Conservation (phyloP, 2,888 invertebrate genomes). For the Ditylenchus weischeri region DNA sequence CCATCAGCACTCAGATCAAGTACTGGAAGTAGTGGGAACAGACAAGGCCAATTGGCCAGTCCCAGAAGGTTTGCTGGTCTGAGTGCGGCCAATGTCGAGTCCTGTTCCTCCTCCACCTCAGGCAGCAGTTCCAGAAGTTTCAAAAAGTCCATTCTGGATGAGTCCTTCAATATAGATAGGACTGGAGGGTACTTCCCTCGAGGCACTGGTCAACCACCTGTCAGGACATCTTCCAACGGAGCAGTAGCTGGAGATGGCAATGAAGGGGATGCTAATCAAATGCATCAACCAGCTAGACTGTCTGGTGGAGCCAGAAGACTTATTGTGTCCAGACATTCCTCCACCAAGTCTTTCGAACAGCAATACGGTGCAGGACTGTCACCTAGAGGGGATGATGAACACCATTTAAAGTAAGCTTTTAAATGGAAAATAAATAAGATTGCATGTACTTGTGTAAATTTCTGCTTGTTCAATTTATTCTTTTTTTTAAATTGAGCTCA, state of each 20-base stretch:
- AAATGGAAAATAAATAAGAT: too few species aligned
- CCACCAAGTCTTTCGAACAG: constrained; percentile 14
- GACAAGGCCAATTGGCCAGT: neutral
- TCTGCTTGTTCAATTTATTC: too few species aligned
- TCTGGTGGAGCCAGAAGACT: constrained; percentile 24
- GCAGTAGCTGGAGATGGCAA: too few species aligned
- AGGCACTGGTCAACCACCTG: neutral
- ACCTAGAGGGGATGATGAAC: constrained; percentile 4
- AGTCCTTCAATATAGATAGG: constrained; percentile 9
- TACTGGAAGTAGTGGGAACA: neutral
- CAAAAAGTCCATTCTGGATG: constrained; percentile 17
- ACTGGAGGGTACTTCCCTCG: neutral
- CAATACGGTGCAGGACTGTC: constrained; percentile 9
- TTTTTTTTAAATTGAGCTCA: too few species aligned
- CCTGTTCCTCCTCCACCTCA: constrained; percentile 13
- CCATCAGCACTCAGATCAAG: neutral
- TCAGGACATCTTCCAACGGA: neutral
- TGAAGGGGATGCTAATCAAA: neutral
- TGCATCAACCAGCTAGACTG: constrained; percentile 15
- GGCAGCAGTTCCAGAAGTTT: constrained; percentile 8
- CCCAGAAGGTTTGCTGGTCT: constrained; percentile 7
- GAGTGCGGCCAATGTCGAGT: neutral
- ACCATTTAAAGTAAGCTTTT: constrained; percentile 11
- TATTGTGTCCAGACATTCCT: constrained; percentile 29
- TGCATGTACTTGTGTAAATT: too few species aligned